A percentile compares a stretch with the other conserved stretches of the same genome.
These are phyloP conservation scores for Taurulus bubalis DNA, from an alignment of 2,113 vertebrate genomes.

Conservation along the genomic window DNA sequence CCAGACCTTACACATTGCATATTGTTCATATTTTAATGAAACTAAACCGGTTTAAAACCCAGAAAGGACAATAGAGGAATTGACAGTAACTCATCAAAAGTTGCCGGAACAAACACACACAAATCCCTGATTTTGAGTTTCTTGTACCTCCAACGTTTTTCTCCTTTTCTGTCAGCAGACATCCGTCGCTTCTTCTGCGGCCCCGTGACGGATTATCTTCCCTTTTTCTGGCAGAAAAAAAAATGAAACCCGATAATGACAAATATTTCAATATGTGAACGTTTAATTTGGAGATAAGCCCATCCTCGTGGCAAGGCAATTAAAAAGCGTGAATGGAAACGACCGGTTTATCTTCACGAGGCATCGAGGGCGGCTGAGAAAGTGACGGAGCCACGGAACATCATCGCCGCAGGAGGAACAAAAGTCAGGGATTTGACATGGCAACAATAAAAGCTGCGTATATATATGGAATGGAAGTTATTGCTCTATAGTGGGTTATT, in stretches of 20 bases:
- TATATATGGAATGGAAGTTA: neutral
- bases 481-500: conserved; percentile 16
- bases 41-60: neutral
- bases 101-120: too few relatives aligned
- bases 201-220: conserved; percentile 13
- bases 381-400: neutral
- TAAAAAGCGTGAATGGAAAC: conserved; percentile 42
- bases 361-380: conserved; percentile 34
- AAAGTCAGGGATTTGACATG: conserved; percentile 15
- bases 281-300: conserved; percentile 58
- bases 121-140: neutral
- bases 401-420: conserved; percentile 25
- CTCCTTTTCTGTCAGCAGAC: neutral
- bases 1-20: neutral
- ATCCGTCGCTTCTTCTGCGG: neutral
- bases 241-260: conserved; percentile 30
- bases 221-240: conserved; percentile 9
- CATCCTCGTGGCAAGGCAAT: conserved; percentile 50
- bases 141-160: neutral
- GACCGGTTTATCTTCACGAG: conserved; percentile 40
- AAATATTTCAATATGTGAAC: conserved; percentile 60
- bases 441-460: conserved; percentile 2
- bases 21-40: neutral
- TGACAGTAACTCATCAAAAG: neutral
- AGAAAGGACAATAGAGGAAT: neutral